A percentile compares a stretch with the other conserved stretches of the same genome.
Conservation (phyloP, 1,140 invertebrate species). For the Mactra quadrangularis region DNA sequence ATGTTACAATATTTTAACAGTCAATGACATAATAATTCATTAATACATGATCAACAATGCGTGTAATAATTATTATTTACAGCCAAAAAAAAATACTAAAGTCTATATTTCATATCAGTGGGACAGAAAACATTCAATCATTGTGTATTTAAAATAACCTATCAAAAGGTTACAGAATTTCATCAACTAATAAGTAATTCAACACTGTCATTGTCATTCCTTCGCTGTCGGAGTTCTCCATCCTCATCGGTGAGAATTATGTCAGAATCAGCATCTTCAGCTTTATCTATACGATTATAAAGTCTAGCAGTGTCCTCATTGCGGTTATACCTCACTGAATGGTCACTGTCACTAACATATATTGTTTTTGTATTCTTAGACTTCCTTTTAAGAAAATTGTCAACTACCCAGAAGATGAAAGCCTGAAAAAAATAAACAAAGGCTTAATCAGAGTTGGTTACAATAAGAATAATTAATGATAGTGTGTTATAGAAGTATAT, state of each 20-base stretch:
- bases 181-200: conserved; percentile 56
- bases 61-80: too few relatives aligned
- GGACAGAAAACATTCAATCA: too few relatives aligned
- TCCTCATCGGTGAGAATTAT: conserved; percentile 85
- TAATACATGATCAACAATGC: too few relatives aligned
- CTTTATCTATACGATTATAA: conserved; percentile 84
- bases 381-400: conserved; percentile 90
- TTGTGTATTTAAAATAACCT: too few relatives aligned
- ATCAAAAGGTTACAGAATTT: too few relatives aligned
- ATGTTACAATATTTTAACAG: too few relatives aligned
- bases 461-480: too few relatives aligned
- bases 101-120: too few relatives aligned
- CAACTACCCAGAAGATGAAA: conserved; percentile 93
- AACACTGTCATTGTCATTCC: conserved; percentile 7
- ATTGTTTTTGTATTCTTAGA: conserved; percentile 83
- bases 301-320: conserved; percentile 70
- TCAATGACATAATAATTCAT: too few relatives aligned
- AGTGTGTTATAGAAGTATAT: too few relatives aligned
- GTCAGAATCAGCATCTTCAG: conserved; percentile 85
- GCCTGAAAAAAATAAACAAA: conserved; percentile 86
- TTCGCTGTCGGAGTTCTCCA: conserved; percentile 64
- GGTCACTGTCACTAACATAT: conserved; percentile 79
- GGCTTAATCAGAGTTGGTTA: too few relatives aligned
- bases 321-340: conserved; percentile 75
- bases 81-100: too few relatives aligned